Percentiles rank a stretch among this genome's conserved stretches.
Evolutionary conservation across 2,888 invertebrate genomes (phyloP).

Genomic region (Dexiosoma caninum): DNA sequence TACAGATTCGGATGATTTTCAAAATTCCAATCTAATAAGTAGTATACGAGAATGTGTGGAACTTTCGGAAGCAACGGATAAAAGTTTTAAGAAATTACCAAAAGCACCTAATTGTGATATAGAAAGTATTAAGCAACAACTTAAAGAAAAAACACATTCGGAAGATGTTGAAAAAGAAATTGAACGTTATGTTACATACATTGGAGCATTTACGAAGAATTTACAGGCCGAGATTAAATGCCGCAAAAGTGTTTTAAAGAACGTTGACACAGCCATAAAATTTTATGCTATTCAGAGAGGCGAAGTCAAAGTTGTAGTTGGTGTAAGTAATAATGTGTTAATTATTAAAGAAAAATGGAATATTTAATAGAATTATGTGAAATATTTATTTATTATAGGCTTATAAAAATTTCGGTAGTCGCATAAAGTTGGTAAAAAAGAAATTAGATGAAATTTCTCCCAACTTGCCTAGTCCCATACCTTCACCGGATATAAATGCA

Average conservation of each 20-base stretch:
- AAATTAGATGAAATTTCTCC: slow-evolving; percentile 90
- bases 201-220: slow-evolving; percentile 89
- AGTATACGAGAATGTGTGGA: slow-evolving; percentile 87
- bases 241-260: slow-evolving; percentile 86
- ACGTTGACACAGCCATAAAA: slow-evolving; percentile 88
- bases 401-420: slow-evolving; percentile 93
- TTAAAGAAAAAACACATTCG: slow-evolving; percentile 93
- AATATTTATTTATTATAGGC: slow-evolving; percentile 88
- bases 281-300: slow-evolving; percentile 94
- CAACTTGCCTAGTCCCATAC: slow-evolving; percentile 83
- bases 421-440: slow-evolving; percentile 90
- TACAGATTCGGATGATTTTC: slow-evolving; percentile 74
- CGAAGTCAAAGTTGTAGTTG: slow-evolving; percentile 96
- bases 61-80: slow-evolving; percentile 85
- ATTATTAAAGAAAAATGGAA: too few relatives aligned
- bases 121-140: slow-evolving; percentile 85
- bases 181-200: slow-evolving; percentile 87
- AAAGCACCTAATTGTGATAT: slow-evolving; percentile 83
- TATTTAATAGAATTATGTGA: neutral
- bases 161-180: slow-evolving; percentile 93
- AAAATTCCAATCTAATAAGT: slow-evolving; percentile 84
- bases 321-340: slow-evolving; percentile 82
- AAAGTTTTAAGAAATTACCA: slow-evolving; percentile 80
- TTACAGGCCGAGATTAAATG: slow-evolving; percentile 90
- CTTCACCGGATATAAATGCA: slow-evolving; percentile 81